Percentiles rank a stretch among this genome's conserved stretches.
Conservation (phyloP, 2,113 vertebrate genomes). For the Colaptes auratus region DNA sequence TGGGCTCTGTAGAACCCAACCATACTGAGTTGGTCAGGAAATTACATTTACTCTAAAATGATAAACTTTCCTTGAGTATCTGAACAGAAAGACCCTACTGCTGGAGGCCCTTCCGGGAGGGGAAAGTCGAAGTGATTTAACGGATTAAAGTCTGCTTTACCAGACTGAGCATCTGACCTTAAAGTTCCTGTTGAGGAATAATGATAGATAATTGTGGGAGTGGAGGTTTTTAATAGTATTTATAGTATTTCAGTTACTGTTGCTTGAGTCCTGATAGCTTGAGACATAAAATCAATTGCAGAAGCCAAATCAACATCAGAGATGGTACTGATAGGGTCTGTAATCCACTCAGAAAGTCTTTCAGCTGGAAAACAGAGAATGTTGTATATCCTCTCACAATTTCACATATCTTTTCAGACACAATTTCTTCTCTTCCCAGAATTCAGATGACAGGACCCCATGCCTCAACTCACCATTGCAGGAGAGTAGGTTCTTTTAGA, state of each 20-base stretch:
- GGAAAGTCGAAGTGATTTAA: not conserved
- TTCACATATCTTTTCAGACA: not conserved
- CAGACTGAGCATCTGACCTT: not conserved
- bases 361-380: not conserved
- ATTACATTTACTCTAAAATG: not conserved
- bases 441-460: not conserved
- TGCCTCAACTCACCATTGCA: too few relatives aligned
- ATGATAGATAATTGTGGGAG: not conserved
- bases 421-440: not conserved
- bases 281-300: not conserved
- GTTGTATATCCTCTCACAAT: accelerated
- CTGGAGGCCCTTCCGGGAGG: not conserved
- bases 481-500: too few relatives aligned
- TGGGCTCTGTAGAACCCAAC: not conserved
- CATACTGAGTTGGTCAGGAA: not conserved
- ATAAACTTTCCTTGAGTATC: not conserved
- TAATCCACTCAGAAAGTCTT: not conserved
- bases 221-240: not conserved
- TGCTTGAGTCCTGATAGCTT: not conserved
- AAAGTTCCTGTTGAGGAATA: not conserved
- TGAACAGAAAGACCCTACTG: not conserved
- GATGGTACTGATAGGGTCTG: not conserved
- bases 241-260: not conserved
- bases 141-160: not conserved
- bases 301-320: not conserved